Percentiles rank a stretch among this genome's conserved stretches.
phyloP scores from a whole-genome alignment of 2,888 invertebrate species.

The Troilus luridus region DNA sequence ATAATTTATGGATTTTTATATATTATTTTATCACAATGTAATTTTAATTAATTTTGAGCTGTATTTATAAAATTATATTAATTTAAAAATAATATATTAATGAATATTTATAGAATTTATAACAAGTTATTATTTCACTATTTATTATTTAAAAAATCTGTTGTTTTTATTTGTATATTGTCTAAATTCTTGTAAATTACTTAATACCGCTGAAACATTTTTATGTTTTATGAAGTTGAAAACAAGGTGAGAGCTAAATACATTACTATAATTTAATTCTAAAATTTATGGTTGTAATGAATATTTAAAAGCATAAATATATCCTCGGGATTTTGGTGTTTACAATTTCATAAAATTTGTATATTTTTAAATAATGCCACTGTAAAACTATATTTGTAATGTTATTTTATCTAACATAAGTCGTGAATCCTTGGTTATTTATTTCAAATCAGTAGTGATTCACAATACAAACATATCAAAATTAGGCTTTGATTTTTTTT shows the following conservation, averaged over 20 bases:
- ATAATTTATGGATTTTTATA: not conserved
- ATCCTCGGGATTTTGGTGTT: not conserved
- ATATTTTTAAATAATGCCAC: not conserved
- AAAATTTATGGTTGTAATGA: not conserved
- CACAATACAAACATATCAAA: not conserved
- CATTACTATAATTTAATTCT: not conserved
- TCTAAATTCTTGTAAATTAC: not conserved
- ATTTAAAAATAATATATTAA: slow-evolving; percentile 5
- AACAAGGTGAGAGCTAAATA: not conserved
- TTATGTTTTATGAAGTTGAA: not conserved
- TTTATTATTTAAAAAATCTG: not conserved
- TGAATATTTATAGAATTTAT: slow-evolving; percentile 23
- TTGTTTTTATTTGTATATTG: not conserved
- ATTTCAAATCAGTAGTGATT: not conserved
- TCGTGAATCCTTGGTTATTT: not conserved
- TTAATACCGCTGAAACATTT: not conserved
- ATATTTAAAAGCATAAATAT: not conserved
- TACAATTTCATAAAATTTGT: not conserved
- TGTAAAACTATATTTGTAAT: not conserved
- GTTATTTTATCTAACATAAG: not conserved
- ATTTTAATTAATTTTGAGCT: slow-evolving; percentile 11
- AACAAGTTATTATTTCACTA: slow-evolving; percentile 13
- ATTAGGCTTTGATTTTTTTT: not conserved
- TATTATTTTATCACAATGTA: not conserved
- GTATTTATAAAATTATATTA: slow-evolving; percentile 19